A percentile compares a stretch with the other conserved stretches of the same genome.
These are phyloP conservation scores for Carcina quercana DNA, from an alignment of 2,888 invertebrate genomes.

Conservation along the genomic window DNA sequence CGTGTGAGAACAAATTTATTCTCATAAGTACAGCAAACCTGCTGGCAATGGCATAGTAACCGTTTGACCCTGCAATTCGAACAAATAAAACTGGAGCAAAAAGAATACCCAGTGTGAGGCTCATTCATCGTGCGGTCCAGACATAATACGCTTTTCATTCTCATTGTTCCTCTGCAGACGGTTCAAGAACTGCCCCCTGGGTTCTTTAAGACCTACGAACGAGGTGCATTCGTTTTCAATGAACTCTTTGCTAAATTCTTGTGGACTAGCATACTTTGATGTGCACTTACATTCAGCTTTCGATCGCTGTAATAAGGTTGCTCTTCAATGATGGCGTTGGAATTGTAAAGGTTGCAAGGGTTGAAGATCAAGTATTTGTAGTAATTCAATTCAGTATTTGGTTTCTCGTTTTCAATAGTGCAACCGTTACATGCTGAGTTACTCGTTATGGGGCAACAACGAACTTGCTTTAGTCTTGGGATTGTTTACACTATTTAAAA, in stretches of 20 bases:
- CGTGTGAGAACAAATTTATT: no score
- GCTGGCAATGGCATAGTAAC: conserved; percentile 17
- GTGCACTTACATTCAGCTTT: conserved; percentile 14
- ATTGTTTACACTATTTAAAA: no score
- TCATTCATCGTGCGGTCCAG: conserved; percentile 34
- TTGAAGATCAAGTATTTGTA: conserved; percentile 41
- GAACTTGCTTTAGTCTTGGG: neutral
- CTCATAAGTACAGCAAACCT: conserved; percentile 5
- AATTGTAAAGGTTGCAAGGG: conserved; percentile 21
- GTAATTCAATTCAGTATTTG: conserved; percentile 28
- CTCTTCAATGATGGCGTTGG: no score
- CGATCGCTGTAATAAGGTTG: no score
- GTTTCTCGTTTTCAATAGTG: conserved; percentile 39
- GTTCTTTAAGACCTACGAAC: conserved; percentile 38
- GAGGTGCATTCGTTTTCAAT: conserved; percentile 64
- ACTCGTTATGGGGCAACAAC: neutral
- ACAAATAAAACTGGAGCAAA: conserved; percentile 25
- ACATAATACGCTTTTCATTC: conserved; percentile 56
- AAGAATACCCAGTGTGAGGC: conserved; percentile 26
- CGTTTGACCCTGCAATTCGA: conserved; percentile 22
- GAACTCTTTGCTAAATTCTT: conserved; percentile 49
- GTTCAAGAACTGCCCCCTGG: conserved; percentile 40
- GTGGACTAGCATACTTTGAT: conserved; percentile 20
- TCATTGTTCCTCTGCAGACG: conserved; percentile 55
- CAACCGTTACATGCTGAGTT: conserved; percentile 46